Evolutionary conservation across 1,140 invertebrate genomes (phyloP).

Genomic region (Dryas iulia): DNA sequence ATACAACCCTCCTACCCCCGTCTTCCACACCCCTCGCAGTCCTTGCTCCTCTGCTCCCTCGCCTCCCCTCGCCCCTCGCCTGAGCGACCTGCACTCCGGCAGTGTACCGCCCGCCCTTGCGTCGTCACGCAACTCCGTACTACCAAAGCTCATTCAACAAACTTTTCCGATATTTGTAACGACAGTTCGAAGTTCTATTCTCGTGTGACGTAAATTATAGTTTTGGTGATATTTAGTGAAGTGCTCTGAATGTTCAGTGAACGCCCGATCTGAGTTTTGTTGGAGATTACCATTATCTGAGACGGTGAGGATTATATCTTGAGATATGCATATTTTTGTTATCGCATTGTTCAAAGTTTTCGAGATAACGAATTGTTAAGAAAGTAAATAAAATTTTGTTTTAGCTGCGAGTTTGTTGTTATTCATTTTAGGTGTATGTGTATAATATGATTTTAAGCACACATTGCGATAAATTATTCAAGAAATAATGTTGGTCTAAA

Average conservation of each 20-base stretch:
- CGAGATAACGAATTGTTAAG: not conserved
- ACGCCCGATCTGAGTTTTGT: not conserved
- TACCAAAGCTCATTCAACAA: slow-evolving; percentile 11
- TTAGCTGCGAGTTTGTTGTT: too few relatives aligned
- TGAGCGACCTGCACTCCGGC: slow-evolving; percentile 19
- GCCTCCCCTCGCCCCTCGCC: slow-evolving; percentile 16
- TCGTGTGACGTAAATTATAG: not conserved
- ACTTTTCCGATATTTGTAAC: slow-evolving; percentile 27
- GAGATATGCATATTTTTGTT: not conserved
- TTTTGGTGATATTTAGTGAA: not conserved
- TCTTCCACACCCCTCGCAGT: slow-evolving; percentile 1
- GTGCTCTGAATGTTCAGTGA: slow-evolving; percentile 5
- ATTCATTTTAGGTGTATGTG: too few relatives aligned
- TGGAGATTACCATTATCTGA: slow-evolving; percentile 7
- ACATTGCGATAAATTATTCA: too few relatives aligned
- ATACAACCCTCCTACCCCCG: slow-evolving; percentile 20
- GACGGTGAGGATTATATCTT: slow-evolving; percentile 4
- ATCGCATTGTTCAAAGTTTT: not conserved
- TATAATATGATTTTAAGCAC: too few relatives aligned
- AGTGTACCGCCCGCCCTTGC: slow-evolving; percentile 35
- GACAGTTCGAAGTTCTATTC: slow-evolving; percentile 1
- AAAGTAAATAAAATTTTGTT: not conserved
- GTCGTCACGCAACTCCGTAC: slow-evolving; percentile 12
- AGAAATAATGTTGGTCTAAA: too few relatives aligned
- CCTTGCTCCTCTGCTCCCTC: not conserved